Conservation (phyloP, 1,140 invertebrate genomes). For the Heterodera schachtii region DNA sequence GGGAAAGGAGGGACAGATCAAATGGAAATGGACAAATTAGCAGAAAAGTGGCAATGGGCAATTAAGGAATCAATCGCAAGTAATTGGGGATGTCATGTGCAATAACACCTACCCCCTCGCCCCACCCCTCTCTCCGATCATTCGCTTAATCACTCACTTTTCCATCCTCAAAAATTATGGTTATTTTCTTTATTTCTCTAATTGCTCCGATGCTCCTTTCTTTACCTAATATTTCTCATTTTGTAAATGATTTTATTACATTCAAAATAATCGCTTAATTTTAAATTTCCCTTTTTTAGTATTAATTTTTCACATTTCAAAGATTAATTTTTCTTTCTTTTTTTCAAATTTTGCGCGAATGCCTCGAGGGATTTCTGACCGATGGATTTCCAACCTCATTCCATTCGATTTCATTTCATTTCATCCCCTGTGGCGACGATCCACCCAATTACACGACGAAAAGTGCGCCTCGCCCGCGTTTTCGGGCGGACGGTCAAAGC, state of each 20-base stretch:
- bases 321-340: background rate
- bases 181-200: too few species aligned
- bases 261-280: too few species aligned
- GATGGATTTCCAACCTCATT: background rate
- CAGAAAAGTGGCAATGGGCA: too few species aligned
- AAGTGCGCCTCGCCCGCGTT: background rate
- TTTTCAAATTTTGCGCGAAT: background rate
- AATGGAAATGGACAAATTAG: too few species aligned
- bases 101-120: too few species aligned
- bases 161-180: too few species aligned
- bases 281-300: too few species aligned
- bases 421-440: background rate
- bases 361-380: background rate
- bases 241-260: background rate
- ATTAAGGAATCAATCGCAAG: too few species aligned
- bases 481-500: background rate
- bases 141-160: background rate
- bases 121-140: too few species aligned
- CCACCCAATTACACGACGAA: background rate
- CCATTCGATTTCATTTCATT: too few species aligned
- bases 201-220: background rate
- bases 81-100: too few species aligned
- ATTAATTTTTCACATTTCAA: background rate
- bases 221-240: background rate
- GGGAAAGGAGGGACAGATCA: background rate